Evolutionary conservation across 2,888 invertebrate species (phyloP).

Genomic region (Apamea sordens): DNA sequence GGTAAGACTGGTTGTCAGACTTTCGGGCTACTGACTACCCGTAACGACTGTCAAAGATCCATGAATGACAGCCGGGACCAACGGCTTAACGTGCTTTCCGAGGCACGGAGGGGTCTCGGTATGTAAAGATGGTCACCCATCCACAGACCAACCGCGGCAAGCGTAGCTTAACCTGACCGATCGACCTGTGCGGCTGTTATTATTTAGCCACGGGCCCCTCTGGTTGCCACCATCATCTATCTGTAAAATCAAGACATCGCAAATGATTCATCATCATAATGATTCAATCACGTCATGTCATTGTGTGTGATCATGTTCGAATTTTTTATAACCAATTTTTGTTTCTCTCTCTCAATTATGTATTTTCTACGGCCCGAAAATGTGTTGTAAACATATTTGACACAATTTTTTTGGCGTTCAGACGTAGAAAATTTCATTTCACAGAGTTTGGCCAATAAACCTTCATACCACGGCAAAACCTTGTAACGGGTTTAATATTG

Average conservation of each 20-base stretch:
- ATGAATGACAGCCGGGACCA: too few relatives aligned
- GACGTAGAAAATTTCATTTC: constrained; percentile 6
- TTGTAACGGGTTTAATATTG: not conserved
- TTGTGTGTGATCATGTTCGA: not conserved
- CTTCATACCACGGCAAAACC: not conserved
- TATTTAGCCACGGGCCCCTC: too few relatives aligned
- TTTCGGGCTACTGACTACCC: too few relatives aligned
- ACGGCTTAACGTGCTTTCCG: too few relatives aligned
- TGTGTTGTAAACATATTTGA: not conserved
- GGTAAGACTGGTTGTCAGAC: too few relatives aligned
- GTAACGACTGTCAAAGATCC: too few relatives aligned
- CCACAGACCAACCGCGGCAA: too few relatives aligned
- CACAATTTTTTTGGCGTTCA: not conserved
- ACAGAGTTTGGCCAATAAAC: not conserved
- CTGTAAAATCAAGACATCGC: not conserved
- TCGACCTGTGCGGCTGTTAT: too few relatives aligned
- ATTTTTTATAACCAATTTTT: not conserved
- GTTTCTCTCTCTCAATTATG: not conserved
- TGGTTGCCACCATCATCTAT: not conserved
- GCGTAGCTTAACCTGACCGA: too few relatives aligned
- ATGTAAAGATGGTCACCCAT: too few relatives aligned
- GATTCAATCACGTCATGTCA: not conserved
- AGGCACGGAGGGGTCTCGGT: too few relatives aligned
- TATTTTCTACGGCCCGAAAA: not conserved
- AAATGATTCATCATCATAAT: not conserved